These are phyloP conservation scores for Cotesia congregata DNA, from an alignment of 2,888 invertebrate genomes.

Conservation along the genomic window DNA sequence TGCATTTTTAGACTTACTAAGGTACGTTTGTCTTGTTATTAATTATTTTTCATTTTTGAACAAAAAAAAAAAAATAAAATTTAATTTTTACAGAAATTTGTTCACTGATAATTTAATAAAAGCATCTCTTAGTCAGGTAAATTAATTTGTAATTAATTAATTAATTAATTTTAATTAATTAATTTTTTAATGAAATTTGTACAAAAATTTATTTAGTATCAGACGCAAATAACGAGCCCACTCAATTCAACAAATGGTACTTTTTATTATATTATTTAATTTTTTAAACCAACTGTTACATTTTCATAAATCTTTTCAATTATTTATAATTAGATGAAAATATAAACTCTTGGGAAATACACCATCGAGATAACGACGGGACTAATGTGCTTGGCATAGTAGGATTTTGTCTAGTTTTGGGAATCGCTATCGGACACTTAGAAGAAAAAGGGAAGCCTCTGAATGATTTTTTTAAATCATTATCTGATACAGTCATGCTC, in stretches of 20 bases:
- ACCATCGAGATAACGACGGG: constrained; percentile 78
- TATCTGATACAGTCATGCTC: constrained; percentile 94
- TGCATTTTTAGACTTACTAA: constrained; percentile 90
- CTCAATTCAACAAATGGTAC: constrained; percentile 57
- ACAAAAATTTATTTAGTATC: constrained; percentile 69
- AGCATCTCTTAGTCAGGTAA: constrained; percentile 78
- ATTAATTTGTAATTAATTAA: not conserved
- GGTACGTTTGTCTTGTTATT: constrained; percentile 71
- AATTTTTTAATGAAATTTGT: constrained; percentile 24
- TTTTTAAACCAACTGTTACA: constrained; percentile 9
- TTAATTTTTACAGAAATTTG: constrained; percentile 74
- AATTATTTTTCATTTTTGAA: not conserved
- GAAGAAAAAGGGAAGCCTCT: constrained; percentile 82
- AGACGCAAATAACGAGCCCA: constrained; percentile 73
- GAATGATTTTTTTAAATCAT: constrained; percentile 84
- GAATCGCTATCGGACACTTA: constrained; percentile 90
- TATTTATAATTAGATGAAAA: not conserved
- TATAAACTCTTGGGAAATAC: constrained; percentile 76
- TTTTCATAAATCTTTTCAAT: not conserved
- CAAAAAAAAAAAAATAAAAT: not conserved
- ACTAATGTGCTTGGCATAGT: constrained; percentile 90
- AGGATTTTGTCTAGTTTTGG: constrained; percentile 86
- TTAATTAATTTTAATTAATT: constrained; percentile 1
- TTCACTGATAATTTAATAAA: constrained; percentile 91
- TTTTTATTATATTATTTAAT: not conserved